Evolutionary conservation across 2,888 invertebrate genomes (phyloP).

Genomic region (Parthenolecanium corni): DNA sequence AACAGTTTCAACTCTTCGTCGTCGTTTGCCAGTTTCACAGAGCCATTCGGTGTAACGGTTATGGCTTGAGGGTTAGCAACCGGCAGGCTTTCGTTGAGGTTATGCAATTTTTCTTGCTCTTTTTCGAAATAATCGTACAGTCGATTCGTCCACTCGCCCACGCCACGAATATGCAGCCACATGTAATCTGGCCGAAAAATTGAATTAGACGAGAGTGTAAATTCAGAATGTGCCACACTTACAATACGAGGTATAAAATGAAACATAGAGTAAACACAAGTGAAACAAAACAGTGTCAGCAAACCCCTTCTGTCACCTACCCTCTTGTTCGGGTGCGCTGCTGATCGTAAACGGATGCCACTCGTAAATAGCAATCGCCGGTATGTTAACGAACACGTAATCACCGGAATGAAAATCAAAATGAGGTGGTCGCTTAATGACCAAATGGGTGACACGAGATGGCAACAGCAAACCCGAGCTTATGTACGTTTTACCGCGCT

Average conservation of each 20-base stretch:
- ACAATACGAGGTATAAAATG: no score
- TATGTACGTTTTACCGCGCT: slow-evolving; percentile 77
- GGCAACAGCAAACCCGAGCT: slow-evolving; percentile 76
- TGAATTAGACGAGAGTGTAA: background rate
- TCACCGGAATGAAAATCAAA: slow-evolving; percentile 87
- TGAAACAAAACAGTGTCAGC: no score
- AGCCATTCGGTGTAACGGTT: slow-evolving; percentile 29
- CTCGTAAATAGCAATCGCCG: slow-evolving; percentile 80
- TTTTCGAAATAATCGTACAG: slow-evolving; percentile 73
- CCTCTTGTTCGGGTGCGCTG: slow-evolving; percentile 87
- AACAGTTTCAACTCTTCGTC: slow-evolving; percentile 25
- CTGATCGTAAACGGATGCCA: slow-evolving; percentile 97
- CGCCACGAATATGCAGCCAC: slow-evolving; percentile 86
- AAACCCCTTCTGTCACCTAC: slow-evolving; percentile 42
- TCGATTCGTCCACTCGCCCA: slow-evolving; percentile 88
- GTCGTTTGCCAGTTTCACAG: slow-evolving; percentile 9
- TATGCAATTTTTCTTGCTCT: slow-evolving; percentile 63
- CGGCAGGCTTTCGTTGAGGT: slow-evolving; percentile 44
- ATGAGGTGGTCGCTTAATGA: slow-evolving; percentile 71
- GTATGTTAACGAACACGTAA: slow-evolving; percentile 86
- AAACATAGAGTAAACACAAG: no score
- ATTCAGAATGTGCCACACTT: background rate
- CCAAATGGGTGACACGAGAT: slow-evolving; percentile 80
- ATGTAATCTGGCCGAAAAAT: slow-evolving; percentile 56
- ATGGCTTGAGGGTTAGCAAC: slow-evolving; percentile 11